Conservation (phyloP, 2,113 vertebrate genomes). For the Porphyrio hochstetteri region DNA sequence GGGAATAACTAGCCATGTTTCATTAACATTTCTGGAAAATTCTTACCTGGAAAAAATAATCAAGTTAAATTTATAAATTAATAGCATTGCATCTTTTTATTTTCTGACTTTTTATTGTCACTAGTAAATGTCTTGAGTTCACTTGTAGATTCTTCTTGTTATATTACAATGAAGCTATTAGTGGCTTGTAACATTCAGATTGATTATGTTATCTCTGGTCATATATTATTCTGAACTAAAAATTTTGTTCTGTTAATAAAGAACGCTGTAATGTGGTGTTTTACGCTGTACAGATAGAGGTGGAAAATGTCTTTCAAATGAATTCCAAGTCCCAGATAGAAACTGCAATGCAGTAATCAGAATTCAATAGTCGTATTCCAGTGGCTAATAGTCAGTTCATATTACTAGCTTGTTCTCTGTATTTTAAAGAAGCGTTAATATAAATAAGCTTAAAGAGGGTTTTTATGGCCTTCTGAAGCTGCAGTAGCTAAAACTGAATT, state of each 20-base stretch:
- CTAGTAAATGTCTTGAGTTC: neutral
- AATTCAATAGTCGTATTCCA: neutral
- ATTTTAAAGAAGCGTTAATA: neutral
- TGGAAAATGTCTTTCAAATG: neutral
- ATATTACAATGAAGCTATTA: neutral
- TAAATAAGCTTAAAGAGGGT: neutral
- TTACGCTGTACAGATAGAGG: neutral
- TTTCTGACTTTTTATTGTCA: neutral
- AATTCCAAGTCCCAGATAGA: neutral
- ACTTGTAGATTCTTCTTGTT: neutral
- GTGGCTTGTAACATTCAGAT: neutral
- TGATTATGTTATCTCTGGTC: neutral
- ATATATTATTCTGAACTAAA: neutral
- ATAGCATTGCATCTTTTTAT: neutral
- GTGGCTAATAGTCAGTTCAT: neutral
- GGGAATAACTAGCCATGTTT: neutral
- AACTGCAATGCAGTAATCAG: neutral
- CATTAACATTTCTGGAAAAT: neutral
- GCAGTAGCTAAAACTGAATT: neutral
- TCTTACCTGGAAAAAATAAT: neutral
- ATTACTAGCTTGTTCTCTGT: neutral
- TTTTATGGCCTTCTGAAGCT: neutral
- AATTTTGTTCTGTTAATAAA: neutral
- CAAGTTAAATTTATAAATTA: neutral
- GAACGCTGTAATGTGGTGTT: neutral